Base-by-base conservation (phyloP, 1,140 invertebrate species). In the Drosophila subobscura region DNA sequence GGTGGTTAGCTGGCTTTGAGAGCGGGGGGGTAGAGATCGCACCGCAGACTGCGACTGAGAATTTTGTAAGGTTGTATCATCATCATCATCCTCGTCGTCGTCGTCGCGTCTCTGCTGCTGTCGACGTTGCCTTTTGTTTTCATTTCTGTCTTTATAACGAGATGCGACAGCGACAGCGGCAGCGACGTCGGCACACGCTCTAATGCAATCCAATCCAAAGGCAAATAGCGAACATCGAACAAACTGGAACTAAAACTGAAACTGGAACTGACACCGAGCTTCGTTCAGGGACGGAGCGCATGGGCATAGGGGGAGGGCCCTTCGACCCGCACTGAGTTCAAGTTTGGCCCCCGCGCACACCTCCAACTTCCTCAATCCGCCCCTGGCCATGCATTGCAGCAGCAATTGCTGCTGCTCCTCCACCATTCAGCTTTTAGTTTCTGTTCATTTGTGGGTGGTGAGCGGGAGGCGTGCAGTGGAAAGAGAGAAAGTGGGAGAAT, bases 41-140 rank as follows among this genome's bases (percentile, higher is more conserved):
- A 63, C 42, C 66, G 53, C 57, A 68, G 68, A 60, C 75, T 55
- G 61, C 66, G 77, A 76, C 72, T 88, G 77, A 84, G 80, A 84
- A 88, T 88, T 88, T 86, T 86, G 83, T 88, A 86, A 86, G 83
- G 78, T 86, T 86, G 83, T 88, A 83, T 86, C 81, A 85, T 85
- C 81, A 76, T 74, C 61, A 55, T 54, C 23, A 37, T 59, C 37
- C 46, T 49, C 54, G 22, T 54, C 50, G 49, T 56, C 29, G 53
- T 54, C 27, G 56, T 23, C 42, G 59, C 16, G 49, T 44, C 59
- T 42, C 41, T 47, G 40, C 55, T 33, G 46, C 46, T 63, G 65
- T 61, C 53, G 64, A 60, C 60, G 58, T 42, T 81, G 74, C 54
- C 79, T 86, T 85, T 86, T 86, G 73, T 88, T 88, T 86, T 86